Evolutionary conservation across 2,888 invertebrate genomes (phyloP).

Genomic region (Chrysomela aeneicollis): DNA sequence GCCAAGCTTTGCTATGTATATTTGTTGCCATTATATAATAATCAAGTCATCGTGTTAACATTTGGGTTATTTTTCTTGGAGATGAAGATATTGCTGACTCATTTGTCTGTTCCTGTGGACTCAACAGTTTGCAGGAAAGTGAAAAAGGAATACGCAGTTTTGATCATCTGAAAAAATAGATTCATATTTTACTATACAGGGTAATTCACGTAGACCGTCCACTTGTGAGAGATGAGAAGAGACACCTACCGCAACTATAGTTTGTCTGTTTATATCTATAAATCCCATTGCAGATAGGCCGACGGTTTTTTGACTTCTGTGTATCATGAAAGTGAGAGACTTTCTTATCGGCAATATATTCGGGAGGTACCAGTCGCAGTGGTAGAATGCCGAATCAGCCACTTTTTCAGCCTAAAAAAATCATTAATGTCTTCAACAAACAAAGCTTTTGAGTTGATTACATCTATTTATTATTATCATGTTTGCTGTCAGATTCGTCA

Average conservation of each 20-base stretch:
- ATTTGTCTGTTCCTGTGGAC: constrained; percentile 7
- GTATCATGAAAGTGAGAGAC: constrained; percentile 32
- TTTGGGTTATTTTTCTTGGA: too few species aligned
- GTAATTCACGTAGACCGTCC: too few species aligned
- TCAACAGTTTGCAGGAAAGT: constrained; percentile 36
- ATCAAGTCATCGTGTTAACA: too few species aligned
- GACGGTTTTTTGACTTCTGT: constrained; percentile 31
- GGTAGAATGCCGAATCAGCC: constrained; percentile 32
- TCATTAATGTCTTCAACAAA: neutral
- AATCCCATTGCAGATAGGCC: constrained; percentile 34
- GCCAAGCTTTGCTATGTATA: too few species aligned
- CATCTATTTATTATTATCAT: too few species aligned
- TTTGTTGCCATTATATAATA: too few species aligned
- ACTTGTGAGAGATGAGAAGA: too few species aligned
- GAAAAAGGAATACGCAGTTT: constrained; percentile 39
- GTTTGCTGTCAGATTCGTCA: too few species aligned
- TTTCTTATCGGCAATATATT: constrained; percentile 32
- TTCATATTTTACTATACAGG: neutral
- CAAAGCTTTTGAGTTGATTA: too few species aligned
- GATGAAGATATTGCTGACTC: neutral
- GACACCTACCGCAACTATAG: constrained; percentile 33
- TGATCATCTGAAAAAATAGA: constrained; percentile 35
- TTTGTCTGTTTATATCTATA: constrained; percentile 35
- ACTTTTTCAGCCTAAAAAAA: constrained; percentile 33
- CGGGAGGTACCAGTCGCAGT: constrained; percentile 36